These are phyloP conservation scores for Lordiphosa mommai DNA, from an alignment of 1,140 invertebrate species.

Conservation along the genomic window DNA sequence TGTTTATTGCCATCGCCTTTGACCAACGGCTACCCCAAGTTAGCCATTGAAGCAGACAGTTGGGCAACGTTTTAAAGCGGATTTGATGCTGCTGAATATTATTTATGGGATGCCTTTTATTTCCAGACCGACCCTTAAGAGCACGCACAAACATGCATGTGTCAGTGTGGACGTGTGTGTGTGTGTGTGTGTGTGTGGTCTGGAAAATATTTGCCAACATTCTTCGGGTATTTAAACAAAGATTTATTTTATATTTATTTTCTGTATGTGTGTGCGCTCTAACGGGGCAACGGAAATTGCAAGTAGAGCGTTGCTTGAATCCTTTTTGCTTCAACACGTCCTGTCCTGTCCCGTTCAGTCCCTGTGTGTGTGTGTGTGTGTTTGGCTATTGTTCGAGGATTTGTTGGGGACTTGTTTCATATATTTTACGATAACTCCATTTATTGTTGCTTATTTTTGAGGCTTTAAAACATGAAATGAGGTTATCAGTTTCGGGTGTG, in stretches of 20 bases:
- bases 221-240: conserved; percentile 76
- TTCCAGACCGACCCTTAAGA: conserved; percentile 52
- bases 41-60: no score
- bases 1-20: background rate
- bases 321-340: conserved; percentile 73
- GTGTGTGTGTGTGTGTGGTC: conserved; percentile 25
- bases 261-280: conserved; percentile 24
- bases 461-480: conserved; percentile 44
- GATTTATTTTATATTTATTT: conserved; percentile 72
- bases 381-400: conserved; percentile 65
- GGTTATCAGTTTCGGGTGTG: conserved; percentile 44
- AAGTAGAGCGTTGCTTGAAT: conserved; percentile 67
- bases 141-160: conserved; percentile 6
- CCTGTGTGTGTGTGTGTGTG: conserved; percentile 16
- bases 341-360: conserved; percentile 1
- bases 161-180: conserved; percentile 10
- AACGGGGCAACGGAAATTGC: conserved; percentile 59
- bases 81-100: conserved; percentile 69
- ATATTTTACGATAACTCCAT: conserved; percentile 75
- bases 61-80: conserved; percentile 54
- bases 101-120: conserved; percentile 68
- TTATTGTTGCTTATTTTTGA: conserved; percentile 39
- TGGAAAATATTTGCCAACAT: conserved; percentile 70
- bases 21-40: background rate
- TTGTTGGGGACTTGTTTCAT: conserved; percentile 70